A percentile compares a stretch with the other conserved stretches of the same genome.
These are phyloP conservation scores for Mandrillus leucophaeus DNA, from an alignment of 2,113 vertebrate species.

Conservation along the genomic window DNA sequence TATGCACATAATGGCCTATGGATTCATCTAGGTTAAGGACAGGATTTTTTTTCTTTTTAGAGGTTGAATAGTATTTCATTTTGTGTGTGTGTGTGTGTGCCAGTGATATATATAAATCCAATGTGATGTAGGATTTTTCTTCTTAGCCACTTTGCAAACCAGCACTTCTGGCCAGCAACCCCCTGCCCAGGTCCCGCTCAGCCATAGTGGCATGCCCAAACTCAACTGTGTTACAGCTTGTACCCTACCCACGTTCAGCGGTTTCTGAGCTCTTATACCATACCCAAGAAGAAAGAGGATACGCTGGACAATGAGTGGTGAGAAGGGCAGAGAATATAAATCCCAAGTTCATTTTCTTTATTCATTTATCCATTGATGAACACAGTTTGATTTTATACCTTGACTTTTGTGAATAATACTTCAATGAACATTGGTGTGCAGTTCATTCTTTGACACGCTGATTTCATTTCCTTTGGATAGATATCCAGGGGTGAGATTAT, in stretches of 20 bases:
- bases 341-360: background rate
- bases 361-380: background rate
- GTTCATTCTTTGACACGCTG: background rate
- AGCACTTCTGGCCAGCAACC: too few relatives aligned
- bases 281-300: too few relatives aligned
- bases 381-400: background rate
- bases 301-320: too few relatives aligned
- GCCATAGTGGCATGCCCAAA: too few relatives aligned
- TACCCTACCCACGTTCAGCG: rapidly evolving
- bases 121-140: too few relatives aligned
- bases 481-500: background rate
- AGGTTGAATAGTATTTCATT: background rate
- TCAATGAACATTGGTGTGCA: background rate
- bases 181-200: too few relatives aligned
- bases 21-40: background rate
- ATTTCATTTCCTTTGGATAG: background rate
- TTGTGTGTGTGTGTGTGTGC: too few relatives aligned
- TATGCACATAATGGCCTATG: background rate
- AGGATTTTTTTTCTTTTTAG: background rate
- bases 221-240: too few relatives aligned
- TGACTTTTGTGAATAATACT: background rate
- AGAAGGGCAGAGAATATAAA: too few relatives aligned
- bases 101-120: too few relatives aligned
- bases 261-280: too few relatives aligned
- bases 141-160: too few relatives aligned